A percentile compares a stretch with the other conserved stretches of the same genome.
These are phyloP conservation scores for Dasyprocta punctata DNA, from an alignment of 2,113 vertebrate genomes.

Conservation along the genomic window DNA sequence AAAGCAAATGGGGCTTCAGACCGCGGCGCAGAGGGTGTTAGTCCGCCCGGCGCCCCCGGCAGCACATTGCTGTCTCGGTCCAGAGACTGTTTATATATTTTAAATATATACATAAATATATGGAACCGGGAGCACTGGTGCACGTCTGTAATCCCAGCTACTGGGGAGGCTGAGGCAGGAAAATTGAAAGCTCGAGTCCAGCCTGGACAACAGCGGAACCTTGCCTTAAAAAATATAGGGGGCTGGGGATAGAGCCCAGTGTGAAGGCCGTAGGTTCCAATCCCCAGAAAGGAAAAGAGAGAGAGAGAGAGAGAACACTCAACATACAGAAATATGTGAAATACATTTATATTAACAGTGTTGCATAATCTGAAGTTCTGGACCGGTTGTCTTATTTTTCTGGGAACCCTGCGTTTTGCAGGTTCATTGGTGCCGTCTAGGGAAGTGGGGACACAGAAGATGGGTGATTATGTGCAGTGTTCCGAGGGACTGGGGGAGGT, in stretches of 20 bases:
- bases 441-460: background rate
- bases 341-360: background rate
- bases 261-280: background rate
- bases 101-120: background rate
- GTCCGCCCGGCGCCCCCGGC: background rate
- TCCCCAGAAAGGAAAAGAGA: background rate
- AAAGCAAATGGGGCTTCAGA: slow-evolving; percentile 12
- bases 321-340: background rate
- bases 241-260: background rate
- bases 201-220: background rate
- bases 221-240: background rate
- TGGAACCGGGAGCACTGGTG: background rate
- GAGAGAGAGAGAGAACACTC: background rate
- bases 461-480: background rate
- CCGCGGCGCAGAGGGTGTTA: background rate
- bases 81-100: background rate
- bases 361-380: slow-evolving; percentile 28
- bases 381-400: too few species aligned
- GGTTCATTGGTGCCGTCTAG: background rate
- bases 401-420: background rate
- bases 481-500: background rate
- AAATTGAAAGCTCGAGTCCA: background rate
- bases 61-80: background rate
- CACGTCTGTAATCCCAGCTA: background rate
- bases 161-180: background rate